phyloP scores from a whole-genome alignment of 2,113 vertebrate species.

The Oenanthe melanoleuca region DNA sequence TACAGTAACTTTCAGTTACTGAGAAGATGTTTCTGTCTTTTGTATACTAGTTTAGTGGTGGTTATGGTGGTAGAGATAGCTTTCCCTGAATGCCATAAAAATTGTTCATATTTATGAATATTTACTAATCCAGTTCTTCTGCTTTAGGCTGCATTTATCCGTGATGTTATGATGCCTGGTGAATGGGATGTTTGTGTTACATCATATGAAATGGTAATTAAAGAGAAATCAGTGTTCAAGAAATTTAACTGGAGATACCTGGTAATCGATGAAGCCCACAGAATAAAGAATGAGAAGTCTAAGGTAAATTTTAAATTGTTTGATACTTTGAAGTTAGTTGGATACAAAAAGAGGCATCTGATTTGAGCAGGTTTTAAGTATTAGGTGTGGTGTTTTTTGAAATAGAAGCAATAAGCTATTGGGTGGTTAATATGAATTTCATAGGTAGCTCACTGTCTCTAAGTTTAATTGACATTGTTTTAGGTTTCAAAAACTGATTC shows the following conservation, averaged over 20 bases:
- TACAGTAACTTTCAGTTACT: not conserved
- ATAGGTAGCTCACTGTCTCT: not conserved
- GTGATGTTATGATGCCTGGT: constrained; percentile 91
- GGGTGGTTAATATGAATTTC: not conserved
- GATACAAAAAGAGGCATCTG: not conserved
- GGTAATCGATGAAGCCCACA: constrained; percentile 90
- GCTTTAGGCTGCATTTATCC: constrained; percentile 87
- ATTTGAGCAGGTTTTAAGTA: not conserved
- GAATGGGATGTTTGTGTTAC: constrained; percentile 93
- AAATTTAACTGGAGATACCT: constrained; percentile 92
- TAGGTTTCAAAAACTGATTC: not conserved
- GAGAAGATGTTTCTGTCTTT: not conserved
- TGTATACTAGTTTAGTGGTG: not conserved
- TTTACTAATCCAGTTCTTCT: constrained; percentile 27
- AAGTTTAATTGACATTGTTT: not conserved
- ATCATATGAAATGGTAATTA: constrained; percentile 91
- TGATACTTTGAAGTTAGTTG: not conserved
- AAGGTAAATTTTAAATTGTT: constrained; percentile 77
- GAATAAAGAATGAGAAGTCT: constrained; percentile 93
- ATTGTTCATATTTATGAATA: not conserved
- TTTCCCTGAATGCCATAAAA: not conserved
- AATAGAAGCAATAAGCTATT: not conserved
- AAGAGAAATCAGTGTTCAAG: constrained; percentile 91
- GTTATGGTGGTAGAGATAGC: not conserved
- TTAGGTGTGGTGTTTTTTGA: not conserved